Evolutionary conservation across 1,140 invertebrate genomes (phyloP).

Genomic region (Mycetomoellerius zeteki): DNA sequence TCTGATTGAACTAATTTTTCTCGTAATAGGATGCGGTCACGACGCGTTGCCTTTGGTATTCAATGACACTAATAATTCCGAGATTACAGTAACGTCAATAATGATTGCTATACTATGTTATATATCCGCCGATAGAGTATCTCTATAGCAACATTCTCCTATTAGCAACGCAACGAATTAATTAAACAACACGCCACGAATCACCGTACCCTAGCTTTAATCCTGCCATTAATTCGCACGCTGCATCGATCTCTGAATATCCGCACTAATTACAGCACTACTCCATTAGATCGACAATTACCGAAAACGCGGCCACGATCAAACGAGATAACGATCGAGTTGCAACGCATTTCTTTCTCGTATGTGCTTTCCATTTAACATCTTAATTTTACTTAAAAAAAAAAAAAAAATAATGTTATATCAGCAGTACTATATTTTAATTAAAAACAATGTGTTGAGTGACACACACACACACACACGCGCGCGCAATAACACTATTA

Average conservation of each 20-base stretch:
- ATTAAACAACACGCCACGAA: slow-evolving; percentile 32
- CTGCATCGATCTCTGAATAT: slow-evolving; percentile 20
- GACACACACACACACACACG: no score
- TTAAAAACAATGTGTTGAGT: no score
- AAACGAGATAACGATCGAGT: neutral
- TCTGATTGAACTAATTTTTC: neutral
- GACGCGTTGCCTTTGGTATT: neutral
- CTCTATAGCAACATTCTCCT: neutral
- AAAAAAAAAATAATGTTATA: no score
- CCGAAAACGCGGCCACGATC: neutral
- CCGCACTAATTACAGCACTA: slow-evolving; percentile 53
- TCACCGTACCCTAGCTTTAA: slow-evolving; percentile 25
- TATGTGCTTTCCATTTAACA: no score
- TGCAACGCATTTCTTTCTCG: neutral
- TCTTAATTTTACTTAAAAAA: no score
- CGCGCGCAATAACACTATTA: no score
- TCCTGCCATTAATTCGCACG: slow-evolving; percentile 26
- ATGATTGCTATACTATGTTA: neutral
- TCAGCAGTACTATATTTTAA: no score
- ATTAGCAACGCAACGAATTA: slow-evolving; percentile 49
- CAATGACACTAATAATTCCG: neutral
- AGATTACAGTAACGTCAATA: neutral
- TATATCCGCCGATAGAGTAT: neutral
- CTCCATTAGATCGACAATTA: slow-evolving; percentile 48
- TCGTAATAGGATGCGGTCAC: neutral